Conservation (phyloP, 1,140 invertebrate genomes). For the Drosophila willistoni region DNA sequence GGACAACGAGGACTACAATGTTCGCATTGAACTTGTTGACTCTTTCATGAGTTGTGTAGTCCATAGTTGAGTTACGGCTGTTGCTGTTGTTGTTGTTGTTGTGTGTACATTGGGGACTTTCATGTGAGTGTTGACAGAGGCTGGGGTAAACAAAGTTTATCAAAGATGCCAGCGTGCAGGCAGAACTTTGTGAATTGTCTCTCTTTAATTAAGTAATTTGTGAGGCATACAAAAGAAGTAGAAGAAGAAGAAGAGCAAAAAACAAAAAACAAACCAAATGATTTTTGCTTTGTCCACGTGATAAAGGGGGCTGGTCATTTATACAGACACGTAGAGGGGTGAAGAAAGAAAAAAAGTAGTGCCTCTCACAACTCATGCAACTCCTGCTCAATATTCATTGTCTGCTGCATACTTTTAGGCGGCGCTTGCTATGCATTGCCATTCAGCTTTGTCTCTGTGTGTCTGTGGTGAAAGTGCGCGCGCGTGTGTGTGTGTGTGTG, state of each 20-base stretch:
- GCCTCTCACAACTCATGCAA: neutral
- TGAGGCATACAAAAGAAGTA: constrained; percentile 1
- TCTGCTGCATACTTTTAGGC: constrained; percentile 62
- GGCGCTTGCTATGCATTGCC: constrained; percentile 51
- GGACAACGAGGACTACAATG: neutral
- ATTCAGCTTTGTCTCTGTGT: constrained; percentile 2
- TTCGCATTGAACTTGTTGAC: constrained; percentile 63
- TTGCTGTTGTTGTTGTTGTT: constrained; percentile 20
- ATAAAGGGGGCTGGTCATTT: constrained; percentile 4
- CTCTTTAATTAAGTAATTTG: constrained; percentile 56
- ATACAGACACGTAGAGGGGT: neutral
- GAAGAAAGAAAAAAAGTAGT: neutral
- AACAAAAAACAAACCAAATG: neutral
- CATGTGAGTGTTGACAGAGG: constrained; percentile 23
- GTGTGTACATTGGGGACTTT: constrained; percentile 15
- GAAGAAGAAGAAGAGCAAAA: constrained; percentile 3
- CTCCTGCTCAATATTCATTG: constrained; percentile 63
- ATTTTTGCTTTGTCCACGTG: constrained; percentile 2
- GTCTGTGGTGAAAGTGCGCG: neutral
- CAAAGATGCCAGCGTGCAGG: constrained; percentile 4
- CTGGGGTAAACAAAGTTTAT: constrained; percentile 31
- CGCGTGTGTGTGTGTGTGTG: constrained; percentile 26
- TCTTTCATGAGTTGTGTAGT: constrained; percentile 29
- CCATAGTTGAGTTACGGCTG: constrained; percentile 38
- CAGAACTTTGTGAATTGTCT: constrained; percentile 12